Evolutionary conservation across 2,113 vertebrate species (phyloP), one percentile per base, ranked within the genome.

Genomic region (cattle (Bos taurus)): DNA sequence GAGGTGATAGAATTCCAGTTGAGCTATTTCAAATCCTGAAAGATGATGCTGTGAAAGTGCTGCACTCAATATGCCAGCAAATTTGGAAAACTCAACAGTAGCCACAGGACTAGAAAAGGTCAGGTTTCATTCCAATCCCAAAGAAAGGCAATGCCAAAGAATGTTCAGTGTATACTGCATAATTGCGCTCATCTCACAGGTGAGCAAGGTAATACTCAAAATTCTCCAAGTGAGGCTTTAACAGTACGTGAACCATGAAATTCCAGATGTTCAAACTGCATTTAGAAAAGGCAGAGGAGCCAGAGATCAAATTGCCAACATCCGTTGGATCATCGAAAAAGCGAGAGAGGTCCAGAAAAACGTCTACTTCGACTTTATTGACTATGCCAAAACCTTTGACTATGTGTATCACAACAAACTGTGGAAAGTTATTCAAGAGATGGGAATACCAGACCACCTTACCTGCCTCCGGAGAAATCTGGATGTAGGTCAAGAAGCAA

Each of bases 221-320:
- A 71, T 21, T 71, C n/a, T 71, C 64, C 17, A 71, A 71, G 19
- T 0, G 2, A 71, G 64, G 19, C n/a, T 71, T 36, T 19, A 71
- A 71, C 4, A 23, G 64, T 36, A 21, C 0, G 0, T 36, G 64
- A 67, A 36, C 64, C 1, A 0, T 71, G 64, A 71, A 71, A 36
- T 36, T n/a, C 64, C n/a, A 36, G n/a, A 36, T 71, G 64, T 71
- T 36, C 19, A 71, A 71, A 9, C 64, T 11, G 64, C 4, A 71
- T 71, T 71, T 71, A 71, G n/a, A 71, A 71, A 71, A 71, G 17
- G 64, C 17, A 71, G 17, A 71, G n/a, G 17, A 23, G 36, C n/a
- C 17, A 71, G n/a, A 71, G n/a, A 71, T 36, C 64, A 36, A 71
- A 36, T 36, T 71, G n/a, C 64, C 64, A 71, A 23, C n/a, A 71